A percentile compares a stretch with the other conserved stretches of the same genome.
phyloP scores from a whole-genome alignment of 2,797 vertebrate species.

The Erithacus rubecula region DNA sequence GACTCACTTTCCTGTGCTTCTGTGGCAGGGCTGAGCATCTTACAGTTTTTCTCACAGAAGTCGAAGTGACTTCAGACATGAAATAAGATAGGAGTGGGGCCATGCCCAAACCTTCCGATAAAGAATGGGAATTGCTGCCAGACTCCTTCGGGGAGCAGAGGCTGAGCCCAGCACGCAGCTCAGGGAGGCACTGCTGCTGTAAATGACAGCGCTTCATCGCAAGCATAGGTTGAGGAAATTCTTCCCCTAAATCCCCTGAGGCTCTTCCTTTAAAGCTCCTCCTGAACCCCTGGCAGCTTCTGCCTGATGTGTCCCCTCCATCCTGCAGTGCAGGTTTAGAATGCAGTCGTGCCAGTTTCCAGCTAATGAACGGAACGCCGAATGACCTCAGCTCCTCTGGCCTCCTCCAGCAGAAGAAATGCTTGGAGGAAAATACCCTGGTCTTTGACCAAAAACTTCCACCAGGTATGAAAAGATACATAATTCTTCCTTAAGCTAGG shows the following conservation, averaged over 20 bases:
- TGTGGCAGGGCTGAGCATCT: neutral
- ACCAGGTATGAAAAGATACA: neutral
- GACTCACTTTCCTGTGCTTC: neutral
- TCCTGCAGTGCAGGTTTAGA: neutral
- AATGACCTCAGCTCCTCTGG: neutral
- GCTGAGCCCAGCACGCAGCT: neutral
- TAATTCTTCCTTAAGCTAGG: neutral
- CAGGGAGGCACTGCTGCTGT: neutral
- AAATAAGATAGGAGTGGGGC: neutral
- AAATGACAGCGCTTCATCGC: neutral
- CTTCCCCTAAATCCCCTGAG: neutral
- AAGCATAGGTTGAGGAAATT: neutral
- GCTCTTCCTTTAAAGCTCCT: neutral
- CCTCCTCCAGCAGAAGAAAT: neutral
- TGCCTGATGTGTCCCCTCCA: neutral
- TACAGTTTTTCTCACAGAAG: neutral
- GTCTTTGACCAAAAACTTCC: neutral
- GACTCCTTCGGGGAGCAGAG: neutral
- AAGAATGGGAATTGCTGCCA: neutral
- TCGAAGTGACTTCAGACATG: neutral
- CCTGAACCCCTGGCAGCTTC: neutral
- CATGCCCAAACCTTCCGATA: neutral
- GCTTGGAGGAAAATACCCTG: neutral
- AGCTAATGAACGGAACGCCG: neutral
- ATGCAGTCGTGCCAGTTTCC: accelerated